Base-by-base conservation (phyloP, 64 coral and sea anemone species). In the Astreopora myriophthalma region DNA sequence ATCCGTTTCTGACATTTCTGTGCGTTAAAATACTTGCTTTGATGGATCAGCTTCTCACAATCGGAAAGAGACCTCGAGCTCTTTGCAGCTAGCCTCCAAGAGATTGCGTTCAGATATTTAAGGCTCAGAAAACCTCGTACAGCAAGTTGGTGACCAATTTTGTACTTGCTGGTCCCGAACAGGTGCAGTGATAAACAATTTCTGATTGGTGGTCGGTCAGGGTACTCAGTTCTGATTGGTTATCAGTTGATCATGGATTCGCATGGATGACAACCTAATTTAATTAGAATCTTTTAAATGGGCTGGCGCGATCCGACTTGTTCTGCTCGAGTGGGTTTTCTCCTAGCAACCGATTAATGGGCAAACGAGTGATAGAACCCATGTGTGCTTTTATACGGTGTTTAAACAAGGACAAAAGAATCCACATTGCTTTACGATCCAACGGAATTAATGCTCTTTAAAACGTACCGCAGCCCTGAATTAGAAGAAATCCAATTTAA, bases 341-440 rank as follows among this genome's bases (percentile, higher is more conserved):
- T 65, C 76, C 14, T 19, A 83, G 79, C 79, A 83, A 83, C 55
- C 36, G 78, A 33, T 22, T 55, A 62, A 80, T 61, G 48, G 30
- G 7, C 3, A 23, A 32, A 8, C 5, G 12, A 37, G 27, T 57
- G 55, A 17, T 73, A 35, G 14, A 35, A 73, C 4, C 70, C 70
- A 83, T 83, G 79, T 83, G 79, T 83, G 57, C 61, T 23, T 83
- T 83, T 37, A 37, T 19, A 83, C 79, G 79, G 55, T 83, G 79
- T 83, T 83, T 83, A 64, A 64, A 64, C 79, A 83, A 25, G 55
- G 58, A 83, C 79, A 83, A 83, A 64, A 25, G 57, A 34, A 34
- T 25, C 33, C 52, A 83, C 79, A 35, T 83, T 58, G 52, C 33
- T 60, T 63, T 29, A 24, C 79, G 34, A 83, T 64, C 55, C 30